Base-by-base conservation (phyloP, 2,888 invertebrate genomes). In the Callosobruchus maculatus region DNA sequence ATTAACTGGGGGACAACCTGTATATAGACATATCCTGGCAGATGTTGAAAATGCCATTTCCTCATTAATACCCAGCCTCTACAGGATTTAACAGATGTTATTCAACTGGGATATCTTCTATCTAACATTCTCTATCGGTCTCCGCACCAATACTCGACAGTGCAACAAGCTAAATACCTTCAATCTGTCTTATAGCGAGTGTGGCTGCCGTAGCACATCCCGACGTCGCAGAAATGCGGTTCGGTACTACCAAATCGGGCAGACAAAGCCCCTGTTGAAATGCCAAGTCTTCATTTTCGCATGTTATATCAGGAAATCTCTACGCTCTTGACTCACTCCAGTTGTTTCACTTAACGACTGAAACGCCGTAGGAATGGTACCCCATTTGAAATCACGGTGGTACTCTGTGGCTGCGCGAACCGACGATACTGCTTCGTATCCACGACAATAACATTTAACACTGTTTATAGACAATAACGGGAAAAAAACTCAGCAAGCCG, bases 381-480 rank as follows among this genome's bases (percentile, higher is more conserved):
- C 73, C 74, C 74, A 74, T 70, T 73, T 73, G 71, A 68, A 80
- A 77, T 79, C 80, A 80, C 79, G 73, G 77, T 74, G 73, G 74
- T 78, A 76, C 77, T n/a, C n/a, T 49, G 49, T 49, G 49, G 18
- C 13, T 49, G 49, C 49, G 49, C 49, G 49, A 49, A 49, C 49
- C 49, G 49, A 18, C 49, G 49, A 49, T 49, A 49, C 49, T 49
- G 13, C 49, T 13, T 49, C 75, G 75, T 75, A 77, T 80, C 79
- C 73, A 76, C 76, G 77, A 79, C 78, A 77, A 80, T 80, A 79
- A 78, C 81, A 79, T 82, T 81, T 79, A 80, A 79, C 76, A 74
- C 76, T 75, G 77, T 77, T 78, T 76, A 73, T 78, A 74, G 75
- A 71, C 76, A 72, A 78, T 79, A 49, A 49, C 49, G 49, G 49